Evolutionary conservation across 2,888 invertebrate genomes (phyloP), one percentile per base, ranked within the genome.

Genomic region (Caenorhabditis uteleia): DNA sequence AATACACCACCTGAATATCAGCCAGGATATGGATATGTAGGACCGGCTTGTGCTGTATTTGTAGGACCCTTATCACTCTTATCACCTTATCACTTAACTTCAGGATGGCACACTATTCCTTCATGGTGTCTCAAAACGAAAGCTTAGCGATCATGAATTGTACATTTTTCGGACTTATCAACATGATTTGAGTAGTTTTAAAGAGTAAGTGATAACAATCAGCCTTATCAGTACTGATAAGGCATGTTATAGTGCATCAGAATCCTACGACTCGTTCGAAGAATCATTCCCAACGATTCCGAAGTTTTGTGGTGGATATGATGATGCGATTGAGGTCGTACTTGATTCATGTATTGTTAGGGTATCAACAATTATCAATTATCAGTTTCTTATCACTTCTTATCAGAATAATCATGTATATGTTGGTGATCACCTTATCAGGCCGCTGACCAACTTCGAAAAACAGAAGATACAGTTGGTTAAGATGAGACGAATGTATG

Each of bases 1-100:
- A 53, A 59, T 20, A 38, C 47, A 3, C 47, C 59, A 14, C 59
- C 59, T 3, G 51, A 53, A 25, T 51, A 59, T 87, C 85, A 89
- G 20, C 55, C 57, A 5, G 66, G 89, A 82, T 89, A 89, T 86
- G 70, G 58, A 50, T 75, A 68, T 39, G 46, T 70, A 2, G 73
- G 73, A 10, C 73, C 73, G 3, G 65, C 73, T 3, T 74, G 73
- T 50, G 70, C 73, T 20, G 70, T 73, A n/a, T 68, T 70, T 45
- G 72, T 71, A 16, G 54, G 70, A 25, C 31, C 25, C 33, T 18
- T 46, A 2, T 43, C 25, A 43, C 20, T 10, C 10, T 12, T n/a
- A 8, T 26, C 26, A 40, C 16, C 6, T 40, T 40, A 18, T 40
- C 20, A 21, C 12, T 25, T 20, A 10, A 21, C 36, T 64, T 46